phyloP scores from a whole-genome alignment of 2,797 vertebrate species.

The Parauchenoglanis ngamensis region DNA sequence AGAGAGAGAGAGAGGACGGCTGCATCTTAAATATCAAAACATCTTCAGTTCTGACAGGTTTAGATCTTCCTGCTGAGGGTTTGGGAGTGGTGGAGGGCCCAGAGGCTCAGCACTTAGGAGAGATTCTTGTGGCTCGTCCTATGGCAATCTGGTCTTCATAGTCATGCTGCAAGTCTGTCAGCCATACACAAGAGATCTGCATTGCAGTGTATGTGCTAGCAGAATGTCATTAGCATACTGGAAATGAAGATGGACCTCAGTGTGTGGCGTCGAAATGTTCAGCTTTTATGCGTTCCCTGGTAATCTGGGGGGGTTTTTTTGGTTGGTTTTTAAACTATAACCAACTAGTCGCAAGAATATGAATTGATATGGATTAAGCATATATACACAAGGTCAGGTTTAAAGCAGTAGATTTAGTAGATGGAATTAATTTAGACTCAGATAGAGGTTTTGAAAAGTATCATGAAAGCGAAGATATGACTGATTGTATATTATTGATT shows the following conservation, averaged over 20 bases:
- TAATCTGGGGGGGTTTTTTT: neutral
- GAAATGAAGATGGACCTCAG: neutral
- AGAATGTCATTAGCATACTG: slow-evolving; percentile 13
- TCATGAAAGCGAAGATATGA: no score
- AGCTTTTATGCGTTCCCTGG: neutral
- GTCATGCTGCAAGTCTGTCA: neutral
- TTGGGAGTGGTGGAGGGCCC: neutral
- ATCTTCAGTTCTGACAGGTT: slow-evolving; percentile 13
- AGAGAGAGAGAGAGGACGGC: neutral
- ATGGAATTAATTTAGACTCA: neutral
- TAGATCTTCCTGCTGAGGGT: slow-evolving; percentile 6
- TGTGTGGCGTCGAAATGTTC: neutral
- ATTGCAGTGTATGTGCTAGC: slow-evolving; percentile 22
- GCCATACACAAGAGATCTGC: slow-evolving; percentile 19
- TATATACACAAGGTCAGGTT: neutral
- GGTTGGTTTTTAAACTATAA: neutral
- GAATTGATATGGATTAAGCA: neutral
- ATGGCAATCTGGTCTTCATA: neutral
- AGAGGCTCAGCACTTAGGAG: neutral
- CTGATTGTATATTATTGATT: neutral
- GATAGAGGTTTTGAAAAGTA: neutral
- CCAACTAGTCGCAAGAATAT: neutral
- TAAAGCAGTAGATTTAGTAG: neutral
- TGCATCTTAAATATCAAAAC: slow-evolving; percentile 31
- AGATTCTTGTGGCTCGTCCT: slow-evolving; percentile 3